These are phyloP conservation scores for Mesoclemmys tuberculata DNA, from an alignment of 2,113 vertebrate species.

Conservation along the genomic window DNA sequence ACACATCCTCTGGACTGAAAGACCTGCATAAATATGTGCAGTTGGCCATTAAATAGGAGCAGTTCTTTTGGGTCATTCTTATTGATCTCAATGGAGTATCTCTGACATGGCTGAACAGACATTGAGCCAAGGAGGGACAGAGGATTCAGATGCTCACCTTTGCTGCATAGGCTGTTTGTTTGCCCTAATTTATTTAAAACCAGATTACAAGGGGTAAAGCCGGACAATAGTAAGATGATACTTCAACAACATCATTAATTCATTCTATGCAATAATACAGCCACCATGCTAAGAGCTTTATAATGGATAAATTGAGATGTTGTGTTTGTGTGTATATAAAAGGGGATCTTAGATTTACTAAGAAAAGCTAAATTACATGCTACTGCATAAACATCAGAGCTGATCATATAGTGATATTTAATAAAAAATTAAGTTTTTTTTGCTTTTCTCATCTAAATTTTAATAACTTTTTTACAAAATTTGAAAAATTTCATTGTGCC, in stretches of 20 bases:
- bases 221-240: not conserved
- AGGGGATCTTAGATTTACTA: not conserved
- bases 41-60: not conserved
- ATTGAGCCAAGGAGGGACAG: not conserved
- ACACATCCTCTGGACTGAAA: not conserved
- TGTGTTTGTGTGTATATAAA: not conserved
- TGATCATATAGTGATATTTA: not conserved
- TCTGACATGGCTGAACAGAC: not conserved
- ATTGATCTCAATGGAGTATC: not conserved
- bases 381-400: not conserved
- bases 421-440: slow-evolving; percentile 1
- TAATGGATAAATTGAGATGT: not conserved
- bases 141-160: not conserved
- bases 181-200: too few relatives aligned
- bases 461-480: not conserved
- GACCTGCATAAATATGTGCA: not conserved
- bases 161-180: not conserved
- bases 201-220: not conserved
- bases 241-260: not conserved
- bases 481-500: not conserved
- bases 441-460: not conserved
- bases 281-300: not conserved
- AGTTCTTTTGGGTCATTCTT: not conserved
- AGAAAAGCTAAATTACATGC: slow-evolving; percentile 14
- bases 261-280: not conserved